phyloP scores from a whole-genome alignment of 2,888 invertebrate genomes.

The Papilio protenor region DNA sequence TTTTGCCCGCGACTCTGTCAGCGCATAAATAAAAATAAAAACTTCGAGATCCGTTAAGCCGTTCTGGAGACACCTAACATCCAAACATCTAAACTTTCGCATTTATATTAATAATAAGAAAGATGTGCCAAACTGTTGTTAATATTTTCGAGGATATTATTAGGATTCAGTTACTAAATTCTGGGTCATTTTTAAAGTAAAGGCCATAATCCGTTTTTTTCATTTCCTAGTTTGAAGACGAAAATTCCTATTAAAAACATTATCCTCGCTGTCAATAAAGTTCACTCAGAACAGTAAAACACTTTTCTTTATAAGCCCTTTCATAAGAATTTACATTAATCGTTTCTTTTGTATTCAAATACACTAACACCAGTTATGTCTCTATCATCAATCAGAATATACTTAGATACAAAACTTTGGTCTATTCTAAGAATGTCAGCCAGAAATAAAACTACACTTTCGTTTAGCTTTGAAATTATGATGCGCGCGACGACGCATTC shows the following conservation, averaged over 20 bases:
- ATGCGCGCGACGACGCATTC: conserved; percentile 6
- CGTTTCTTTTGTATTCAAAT: conserved; percentile 25
- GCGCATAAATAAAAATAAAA: too few relatives aligned
- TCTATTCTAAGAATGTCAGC: conserved; percentile 35
- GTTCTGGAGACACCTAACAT: too few relatives aligned
- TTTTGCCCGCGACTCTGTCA: too few relatives aligned
- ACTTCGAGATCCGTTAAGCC: too few relatives aligned
- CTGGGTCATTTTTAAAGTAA: too few relatives aligned
- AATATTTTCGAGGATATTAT: too few relatives aligned
- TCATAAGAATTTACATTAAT: conserved; percentile 6
- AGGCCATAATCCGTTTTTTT: too few relatives aligned
- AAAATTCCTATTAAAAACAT: not conserved
- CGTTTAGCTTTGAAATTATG: conserved; percentile 30
- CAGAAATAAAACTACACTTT: conserved; percentile 37
- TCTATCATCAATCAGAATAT: conserved; percentile 27
- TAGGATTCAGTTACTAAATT: too few relatives aligned
- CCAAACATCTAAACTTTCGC: too few relatives aligned
- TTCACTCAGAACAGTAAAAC: not conserved
- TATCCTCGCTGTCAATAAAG: not conserved
- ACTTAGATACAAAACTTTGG: conserved; percentile 27
- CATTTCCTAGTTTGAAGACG: not conserved
- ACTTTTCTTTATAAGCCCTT: not conserved
- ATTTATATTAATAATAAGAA: too few relatives aligned
- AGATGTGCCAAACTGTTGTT: too few relatives aligned
- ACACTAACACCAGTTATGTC: not conserved